Evolutionary conservation across 2,888 invertebrate species (phyloP), one percentile per base, ranked within the genome.

Genomic region (Clistopyga incitator): DNA sequence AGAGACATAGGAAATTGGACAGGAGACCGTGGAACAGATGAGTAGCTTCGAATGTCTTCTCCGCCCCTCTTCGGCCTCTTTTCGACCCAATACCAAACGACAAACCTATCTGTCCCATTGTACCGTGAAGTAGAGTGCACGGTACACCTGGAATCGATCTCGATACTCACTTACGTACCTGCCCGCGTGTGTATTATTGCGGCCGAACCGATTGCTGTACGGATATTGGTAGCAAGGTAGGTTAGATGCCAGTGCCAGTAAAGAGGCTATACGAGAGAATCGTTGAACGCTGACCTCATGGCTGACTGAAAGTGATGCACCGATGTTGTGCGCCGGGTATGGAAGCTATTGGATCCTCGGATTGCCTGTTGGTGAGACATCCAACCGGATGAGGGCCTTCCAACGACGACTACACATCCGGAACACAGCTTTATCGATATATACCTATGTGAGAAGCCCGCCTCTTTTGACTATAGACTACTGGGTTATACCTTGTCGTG

Each of bases 101-200:
- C 67, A 67, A 67, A 64, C 64, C 38, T 64, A 64, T 64, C 64
- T 38, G 45, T 25, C 25, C 67, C 34, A 47, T 67, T 67, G 45
- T 67, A 47, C n/a, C 6, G 25, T 25, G 23, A 15, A 15, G 29
- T 29, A 34, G 25, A 67, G 47, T 47, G 42, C 25, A 47, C 15
- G 10, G 45, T 18, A 34, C 23, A 67, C 20, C 47, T 67, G 67
- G 47, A 47, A 70, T 68, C 68, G 50, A 38, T 70, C 38, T 54
- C 54, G 52, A 70, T 68, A 34, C 68, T 29, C 68, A 50, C 47
- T 29, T 34, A 50, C 50, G 18, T 50, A 50, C 68, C 11, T 34
- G 8, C 25, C 42, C 54, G 15, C 8, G 10, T 15, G 56, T 71
- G 56, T 25, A 56, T 56, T 56, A 68, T 56, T n/a, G 56, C 56